Evolutionary conservation across 2,888 invertebrate genomes (phyloP).

Genomic region (Lycia hirtaria): DNA sequence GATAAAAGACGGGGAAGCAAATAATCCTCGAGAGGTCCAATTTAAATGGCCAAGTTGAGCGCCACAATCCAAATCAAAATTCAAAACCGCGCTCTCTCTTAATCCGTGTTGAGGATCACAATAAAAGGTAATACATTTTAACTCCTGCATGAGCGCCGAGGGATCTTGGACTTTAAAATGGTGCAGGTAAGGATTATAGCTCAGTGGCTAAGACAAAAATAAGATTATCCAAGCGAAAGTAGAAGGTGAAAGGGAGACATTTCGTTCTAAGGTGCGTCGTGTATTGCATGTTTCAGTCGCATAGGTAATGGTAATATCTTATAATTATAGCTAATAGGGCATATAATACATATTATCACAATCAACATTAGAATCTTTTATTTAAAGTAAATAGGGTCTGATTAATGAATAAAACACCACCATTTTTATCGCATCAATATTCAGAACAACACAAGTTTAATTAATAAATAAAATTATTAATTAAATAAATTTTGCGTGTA

Average conservation of each 20-base stretch:
- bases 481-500: too few relatives aligned
- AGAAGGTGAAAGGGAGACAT: conserved; percentile 85
- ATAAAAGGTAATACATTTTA: conserved; percentile 86
- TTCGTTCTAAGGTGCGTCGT: conserved; percentile 67
- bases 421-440: too few relatives aligned
- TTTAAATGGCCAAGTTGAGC: conserved; percentile 69
- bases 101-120: conserved; percentile 85
- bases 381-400: too few relatives aligned
- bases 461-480: too few relatives aligned
- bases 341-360: too few relatives aligned
- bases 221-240: conserved; percentile 85
- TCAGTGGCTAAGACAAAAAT: conserved; percentile 66
- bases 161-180: conserved; percentile 64
- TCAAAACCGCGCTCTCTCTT: conserved; percentile 85
- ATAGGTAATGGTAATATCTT: conserved; percentile 37
- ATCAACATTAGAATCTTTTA: too few relatives aligned
- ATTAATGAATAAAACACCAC: too few relatives aligned
- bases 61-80: conserved; percentile 84
- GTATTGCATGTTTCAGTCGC: conserved; percentile 42
- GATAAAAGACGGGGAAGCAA: conserved; percentile 62
- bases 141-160: conserved; percentile 58
- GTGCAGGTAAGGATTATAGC: conserved; percentile 57
- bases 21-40: conserved; percentile 73
- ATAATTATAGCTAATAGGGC: too few relatives aligned
- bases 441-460: too few relatives aligned